Evolutionary conservation across 2,888 invertebrate species (phyloP).

Genomic region (Tiliacea citrago): DNA sequence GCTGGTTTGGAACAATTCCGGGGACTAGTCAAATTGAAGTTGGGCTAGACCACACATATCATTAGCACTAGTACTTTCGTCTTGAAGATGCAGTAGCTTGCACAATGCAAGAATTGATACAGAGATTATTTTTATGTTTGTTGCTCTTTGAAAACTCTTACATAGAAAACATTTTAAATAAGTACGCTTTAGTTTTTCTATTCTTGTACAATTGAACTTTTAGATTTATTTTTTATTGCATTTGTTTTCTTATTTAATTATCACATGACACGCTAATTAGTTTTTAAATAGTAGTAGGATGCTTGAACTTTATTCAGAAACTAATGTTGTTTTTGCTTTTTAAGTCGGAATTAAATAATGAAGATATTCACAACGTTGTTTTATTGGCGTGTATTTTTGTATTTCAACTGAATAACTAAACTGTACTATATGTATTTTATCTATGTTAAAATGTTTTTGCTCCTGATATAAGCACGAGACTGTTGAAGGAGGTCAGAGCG

Average conservation of each 20-base stretch:
- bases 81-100: conserved; percentile 9
- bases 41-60: conserved; percentile 52
- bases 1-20: conserved; percentile 59
- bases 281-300: neutral
- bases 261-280: neutral
- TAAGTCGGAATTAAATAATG: conserved; percentile 10
- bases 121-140: neutral
- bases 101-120: conserved; percentile 7
- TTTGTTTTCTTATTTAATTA: neutral
- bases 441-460: neutral
- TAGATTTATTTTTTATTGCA: neutral
- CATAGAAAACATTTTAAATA: neutral
- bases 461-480: neutral
- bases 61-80: too few relatives aligned
- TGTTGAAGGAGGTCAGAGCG: too few relatives aligned
- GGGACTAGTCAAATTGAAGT: conserved; percentile 60
- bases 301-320: neutral
- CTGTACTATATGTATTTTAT: too few relatives aligned
- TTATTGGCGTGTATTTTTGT: neutral
- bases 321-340: neutral
- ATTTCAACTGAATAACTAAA: neutral
- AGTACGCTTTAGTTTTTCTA: neutral
- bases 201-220: neutral
- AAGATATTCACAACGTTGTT: neutral
- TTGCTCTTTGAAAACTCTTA: neutral